Percentiles rank a stretch among this genome's conserved stretches.
Conservation (phyloP, 2,113 vertebrate species). For the Reinhardtius hippoglossoides region DNA sequence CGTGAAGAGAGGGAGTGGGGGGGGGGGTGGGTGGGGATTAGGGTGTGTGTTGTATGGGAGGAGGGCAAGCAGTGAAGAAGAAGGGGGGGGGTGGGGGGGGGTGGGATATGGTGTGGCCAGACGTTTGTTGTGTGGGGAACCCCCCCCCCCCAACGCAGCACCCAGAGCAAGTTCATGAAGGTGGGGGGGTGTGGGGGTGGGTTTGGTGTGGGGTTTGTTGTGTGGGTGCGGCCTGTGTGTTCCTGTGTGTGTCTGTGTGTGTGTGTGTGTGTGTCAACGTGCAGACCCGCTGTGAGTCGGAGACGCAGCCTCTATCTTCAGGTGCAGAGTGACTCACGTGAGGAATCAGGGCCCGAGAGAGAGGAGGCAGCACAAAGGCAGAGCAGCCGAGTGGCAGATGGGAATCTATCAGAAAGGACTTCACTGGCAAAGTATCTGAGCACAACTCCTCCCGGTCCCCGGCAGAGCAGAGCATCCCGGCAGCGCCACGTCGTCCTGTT, state of each 20-base stretch:
- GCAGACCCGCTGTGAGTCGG: neutral
- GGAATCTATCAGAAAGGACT: slow-evolving; percentile 62
- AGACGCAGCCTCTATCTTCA: slow-evolving; percentile 54
- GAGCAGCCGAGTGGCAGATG: slow-evolving; percentile 16
- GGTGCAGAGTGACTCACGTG: slow-evolving; percentile 51
- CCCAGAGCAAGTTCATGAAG: too few relatives aligned
- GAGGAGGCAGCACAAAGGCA: slow-evolving; percentile 22
- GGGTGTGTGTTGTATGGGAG: too few relatives aligned
- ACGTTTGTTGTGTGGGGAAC: slow-evolving; percentile 62
- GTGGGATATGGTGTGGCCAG: slow-evolving; percentile 74
- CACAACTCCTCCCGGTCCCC: slow-evolving; percentile 43
- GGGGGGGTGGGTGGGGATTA: slow-evolving; percentile 53
- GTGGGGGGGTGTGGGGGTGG: too few relatives aligned
- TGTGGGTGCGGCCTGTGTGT: too few relatives aligned
- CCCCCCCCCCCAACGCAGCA: too few relatives aligned
- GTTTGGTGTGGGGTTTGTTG: too few relatives aligned
- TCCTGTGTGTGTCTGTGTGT: neutral
- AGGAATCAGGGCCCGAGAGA: slow-evolving; percentile 17
- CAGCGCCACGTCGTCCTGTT: neutral
- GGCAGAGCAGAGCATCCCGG: slow-evolving; percentile 52
- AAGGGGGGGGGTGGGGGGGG: slow-evolving; percentile 36
- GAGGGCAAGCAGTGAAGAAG: too few relatives aligned
- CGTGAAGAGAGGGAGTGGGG: too few relatives aligned
- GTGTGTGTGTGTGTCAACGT: neutral
- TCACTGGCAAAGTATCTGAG: neutral